Evolutionary conservation across 2,797 vertebrate species (phyloP), one percentile per base, ranked within the genome.

Genomic region (Chaunax sp.): DNA sequence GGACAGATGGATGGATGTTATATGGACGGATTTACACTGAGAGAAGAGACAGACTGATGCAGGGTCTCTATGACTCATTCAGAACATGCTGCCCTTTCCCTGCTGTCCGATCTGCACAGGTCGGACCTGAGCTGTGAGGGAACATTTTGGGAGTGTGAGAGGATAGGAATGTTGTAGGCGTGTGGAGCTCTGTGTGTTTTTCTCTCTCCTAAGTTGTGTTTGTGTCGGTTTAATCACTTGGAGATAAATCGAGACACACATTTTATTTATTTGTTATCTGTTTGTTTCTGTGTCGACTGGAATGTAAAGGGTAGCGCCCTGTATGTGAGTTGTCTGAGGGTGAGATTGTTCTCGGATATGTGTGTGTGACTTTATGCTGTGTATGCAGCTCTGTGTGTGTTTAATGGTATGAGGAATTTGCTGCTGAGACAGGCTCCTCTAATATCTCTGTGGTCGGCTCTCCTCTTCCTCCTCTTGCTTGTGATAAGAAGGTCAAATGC

Each of bases 401-500:
- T 54, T 73, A 80, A 80, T 76, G 71, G 56, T 58, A 55, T 74
- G 56, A 88, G 85, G 85, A 87, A 86, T 87, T 45, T 61, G 72
- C 64, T 80, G 83, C 79, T 71, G 67, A 87, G 63, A 78, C 59
- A 49, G 69, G 75, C 81, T 83, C 69, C 79, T 80, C 85, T 72
- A 53, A 65, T 77, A 78, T 85, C 69, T 54, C 62, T 76, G 68
- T 86, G 80, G 69, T 83, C 81, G 80, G 75, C 71, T 71, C 76
- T 77, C 62, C 54, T 84, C 72, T 68, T 69, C 68, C 57, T 75
- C 74, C 69, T 80, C 53, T 46, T 68, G 65, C 75, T 77, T 57
- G 77, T 77, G 86, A 90, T 77, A 87, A 90, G 52, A 77, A 83
- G 87, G 87, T 90, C 83, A 87, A 87, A 92, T 87, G 77, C 87